phyloP scores from a whole-genome alignment of 2,888 invertebrate species.

The Nomada ruficornis region DNA sequence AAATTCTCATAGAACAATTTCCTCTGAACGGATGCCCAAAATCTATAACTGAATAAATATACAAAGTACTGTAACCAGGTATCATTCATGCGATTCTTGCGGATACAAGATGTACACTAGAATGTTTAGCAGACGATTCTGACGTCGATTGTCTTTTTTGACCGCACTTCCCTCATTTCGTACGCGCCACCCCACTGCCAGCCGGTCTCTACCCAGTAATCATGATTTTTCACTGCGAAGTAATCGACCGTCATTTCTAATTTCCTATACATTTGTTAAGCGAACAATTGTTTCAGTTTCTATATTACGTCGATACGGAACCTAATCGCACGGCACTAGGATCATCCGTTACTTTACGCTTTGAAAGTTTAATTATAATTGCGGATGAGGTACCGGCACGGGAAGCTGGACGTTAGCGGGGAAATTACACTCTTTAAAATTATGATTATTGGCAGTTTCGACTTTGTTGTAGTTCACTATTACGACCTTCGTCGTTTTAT shows the following conservation, averaged over 20 bases:
- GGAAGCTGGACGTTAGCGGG: slow-evolving; percentile 52
- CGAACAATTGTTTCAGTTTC: neutral
- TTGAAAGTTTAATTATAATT: slow-evolving; percentile 53
- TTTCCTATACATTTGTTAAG: neutral
- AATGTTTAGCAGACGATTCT: slow-evolving; percentile 52
- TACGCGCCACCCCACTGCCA: slow-evolving; percentile 53
- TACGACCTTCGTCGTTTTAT: neutral
- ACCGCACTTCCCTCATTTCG: slow-evolving; percentile 34
- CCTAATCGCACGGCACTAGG: neutral
- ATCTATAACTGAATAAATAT: neutral
- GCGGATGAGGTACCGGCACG: slow-evolving; percentile 43
- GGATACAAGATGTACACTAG: neutral
- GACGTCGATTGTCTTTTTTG: slow-evolving; percentile 43
- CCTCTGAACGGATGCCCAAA: neutral
- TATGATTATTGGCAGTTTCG: too few relatives aligned
- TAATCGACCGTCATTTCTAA: neutral
- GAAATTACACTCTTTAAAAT: slow-evolving; percentile 54
- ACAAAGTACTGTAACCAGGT: neutral
- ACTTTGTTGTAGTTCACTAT: neutral
- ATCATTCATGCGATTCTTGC: neutral
- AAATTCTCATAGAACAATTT: neutral
- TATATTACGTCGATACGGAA: neutral
- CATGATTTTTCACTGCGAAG: slow-evolving; percentile 12
- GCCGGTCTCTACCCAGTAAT: slow-evolving; percentile 35
- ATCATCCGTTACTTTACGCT: slow-evolving; percentile 5